Conservation (phyloP, 2,113 vertebrate species). For the Ceyx melanurus region DNA sequence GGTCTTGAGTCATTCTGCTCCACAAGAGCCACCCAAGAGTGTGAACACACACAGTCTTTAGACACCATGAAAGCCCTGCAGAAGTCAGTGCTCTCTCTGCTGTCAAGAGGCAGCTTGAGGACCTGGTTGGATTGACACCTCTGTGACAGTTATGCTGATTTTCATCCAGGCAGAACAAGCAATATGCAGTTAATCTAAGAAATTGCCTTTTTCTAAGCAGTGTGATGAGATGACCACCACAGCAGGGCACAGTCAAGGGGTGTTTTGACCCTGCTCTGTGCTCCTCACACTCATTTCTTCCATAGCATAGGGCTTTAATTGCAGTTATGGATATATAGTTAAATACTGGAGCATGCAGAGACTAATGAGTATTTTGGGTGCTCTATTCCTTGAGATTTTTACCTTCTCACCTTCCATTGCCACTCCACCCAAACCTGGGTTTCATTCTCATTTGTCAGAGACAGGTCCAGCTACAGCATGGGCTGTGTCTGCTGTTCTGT, state of each 20-base stretch:
- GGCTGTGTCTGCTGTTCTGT: accelerated
- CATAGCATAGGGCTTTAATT: accelerated
- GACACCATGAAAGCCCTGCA: background rate
- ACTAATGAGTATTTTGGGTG: background rate
- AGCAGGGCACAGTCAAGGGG: accelerated
- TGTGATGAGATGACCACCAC: background rate
- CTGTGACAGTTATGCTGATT: background rate
- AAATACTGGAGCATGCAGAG: background rate
- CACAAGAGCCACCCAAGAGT: background rate
- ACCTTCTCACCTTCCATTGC: background rate
- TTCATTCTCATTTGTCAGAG: accelerated
- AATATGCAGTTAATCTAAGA: background rate
- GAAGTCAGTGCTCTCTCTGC: background rate
- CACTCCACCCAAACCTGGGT: background rate
- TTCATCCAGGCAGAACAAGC: background rate
- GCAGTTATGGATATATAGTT: accelerated
- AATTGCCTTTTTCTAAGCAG: background rate
- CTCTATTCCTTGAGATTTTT: background rate
- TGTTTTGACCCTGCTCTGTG: background rate
- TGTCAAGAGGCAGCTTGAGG: background rate
- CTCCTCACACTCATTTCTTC: accelerated
- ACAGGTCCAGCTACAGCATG: accelerated
- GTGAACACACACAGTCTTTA: background rate
- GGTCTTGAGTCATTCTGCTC: background rate
- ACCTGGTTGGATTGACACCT: background rate